Conservation (phyloP, 2,113 vertebrate species). For the Psittacus erithacus region DNA sequence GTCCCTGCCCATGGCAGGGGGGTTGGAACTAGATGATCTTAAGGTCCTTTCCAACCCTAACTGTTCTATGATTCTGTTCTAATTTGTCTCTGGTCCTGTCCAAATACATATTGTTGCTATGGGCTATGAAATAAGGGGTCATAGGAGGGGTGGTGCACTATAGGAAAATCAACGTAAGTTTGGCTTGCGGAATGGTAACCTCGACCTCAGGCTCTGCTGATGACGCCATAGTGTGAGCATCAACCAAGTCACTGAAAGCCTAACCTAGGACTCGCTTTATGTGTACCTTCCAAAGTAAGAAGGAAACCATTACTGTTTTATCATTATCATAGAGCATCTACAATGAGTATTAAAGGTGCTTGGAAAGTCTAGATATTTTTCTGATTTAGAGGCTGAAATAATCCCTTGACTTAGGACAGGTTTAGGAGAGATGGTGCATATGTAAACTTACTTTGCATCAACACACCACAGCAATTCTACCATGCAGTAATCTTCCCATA, state of each 20-base stretch:
- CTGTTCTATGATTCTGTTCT: background rate
- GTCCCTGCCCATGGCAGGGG: too few relatives aligned
- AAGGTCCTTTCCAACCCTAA: too few relatives aligned
- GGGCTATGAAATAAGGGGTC: background rate
- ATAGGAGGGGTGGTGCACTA: background rate
- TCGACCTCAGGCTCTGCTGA: background rate
- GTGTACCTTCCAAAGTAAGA: background rate
- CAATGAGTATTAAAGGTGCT: rapidly evolving
- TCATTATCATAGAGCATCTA: rapidly evolving
- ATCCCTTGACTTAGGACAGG: rapidly evolving
- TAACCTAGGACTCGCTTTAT: background rate
- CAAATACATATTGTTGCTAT: background rate
- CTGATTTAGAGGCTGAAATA: background rate
- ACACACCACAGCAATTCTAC: background rate
- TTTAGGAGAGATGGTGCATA: background rate
- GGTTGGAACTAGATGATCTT: too few relatives aligned
- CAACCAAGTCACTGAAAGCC: background rate
- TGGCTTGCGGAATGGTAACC: background rate
- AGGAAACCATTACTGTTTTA: background rate
- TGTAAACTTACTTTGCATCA: background rate
- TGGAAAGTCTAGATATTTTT: background rate
- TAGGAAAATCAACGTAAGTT: background rate
- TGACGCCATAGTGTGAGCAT: rapidly evolving
- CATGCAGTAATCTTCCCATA: background rate
- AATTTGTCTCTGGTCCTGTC: background rate